phyloP scores from a whole-genome alignment of 2,113 vertebrate species.

The Nipponia nippon region DNA sequence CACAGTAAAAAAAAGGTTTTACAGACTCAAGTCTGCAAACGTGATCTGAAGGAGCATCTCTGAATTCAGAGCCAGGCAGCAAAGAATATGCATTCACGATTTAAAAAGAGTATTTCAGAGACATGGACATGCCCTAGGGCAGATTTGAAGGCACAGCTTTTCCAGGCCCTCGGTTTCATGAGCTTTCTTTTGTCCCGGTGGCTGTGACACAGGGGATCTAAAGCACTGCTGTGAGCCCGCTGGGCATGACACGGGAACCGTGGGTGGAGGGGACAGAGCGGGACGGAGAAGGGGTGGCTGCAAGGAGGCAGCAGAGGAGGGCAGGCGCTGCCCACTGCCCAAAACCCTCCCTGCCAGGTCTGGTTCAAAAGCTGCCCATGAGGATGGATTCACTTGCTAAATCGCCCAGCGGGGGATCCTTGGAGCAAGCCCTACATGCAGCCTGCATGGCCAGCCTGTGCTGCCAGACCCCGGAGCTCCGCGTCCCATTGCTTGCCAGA shows the following conservation, averaged over 20 bases:
- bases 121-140: not conserved
- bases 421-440: not conserved
- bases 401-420: rapidly evolving
- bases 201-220: not conserved
- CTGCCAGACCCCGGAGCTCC: not conserved
- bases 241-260: rapidly evolving
- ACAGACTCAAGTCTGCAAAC: not conserved
- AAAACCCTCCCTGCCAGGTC: too few species aligned
- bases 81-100: not conserved
- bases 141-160: not conserved
- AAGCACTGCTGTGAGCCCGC: rapidly evolving
- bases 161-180: rapidly evolving
- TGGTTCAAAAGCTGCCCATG: not conserved
- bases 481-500: rapidly evolving
- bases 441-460: too few species aligned
- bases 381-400: not conserved
- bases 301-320: not conserved
- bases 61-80: not conserved
- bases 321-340: not conserved
- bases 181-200: not conserved
- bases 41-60: not conserved
- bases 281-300: not conserved
- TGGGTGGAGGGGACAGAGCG: not conserved
- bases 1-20: not conserved
- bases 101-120: not conserved